Evolutionary conservation across 2,113 vertebrate species (phyloP).

Genomic region (Oreochromis tanganicae): DNA sequence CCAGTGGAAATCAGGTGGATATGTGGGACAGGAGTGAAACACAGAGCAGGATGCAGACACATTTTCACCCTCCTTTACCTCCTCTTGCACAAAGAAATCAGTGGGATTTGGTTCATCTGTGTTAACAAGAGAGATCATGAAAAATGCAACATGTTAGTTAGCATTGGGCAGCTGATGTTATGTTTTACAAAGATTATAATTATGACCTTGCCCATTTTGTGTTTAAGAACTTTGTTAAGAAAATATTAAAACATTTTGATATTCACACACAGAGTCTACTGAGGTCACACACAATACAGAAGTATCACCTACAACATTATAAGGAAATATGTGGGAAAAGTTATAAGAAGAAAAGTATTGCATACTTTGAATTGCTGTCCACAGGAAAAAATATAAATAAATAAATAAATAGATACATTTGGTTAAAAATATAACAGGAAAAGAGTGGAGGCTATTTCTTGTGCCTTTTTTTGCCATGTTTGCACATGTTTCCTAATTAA

Average conservation of each 20-base stretch:
- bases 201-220: not conserved
- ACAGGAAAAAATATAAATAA: not conserved
- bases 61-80: not conserved
- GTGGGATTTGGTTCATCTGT: constrained; percentile 19
- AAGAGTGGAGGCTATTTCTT: not conserved
- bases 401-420: not conserved
- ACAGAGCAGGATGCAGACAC: constrained; percentile 48
- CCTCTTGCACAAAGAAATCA: not conserved
- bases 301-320: not conserved
- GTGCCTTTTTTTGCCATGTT: accelerated
- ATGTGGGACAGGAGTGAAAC: constrained; percentile 50
- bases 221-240: not conserved
- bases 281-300: not conserved
- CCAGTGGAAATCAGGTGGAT: constrained; percentile 59
- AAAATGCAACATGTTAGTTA: not conserved
- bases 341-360: not conserved
- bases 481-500: not conserved
- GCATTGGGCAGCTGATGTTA: not conserved
- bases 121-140: not conserved
- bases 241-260: not conserved
- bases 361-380: not conserved
- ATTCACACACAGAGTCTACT: not conserved
- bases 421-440: not conserved
- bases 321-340: not conserved
- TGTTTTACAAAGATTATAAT: not conserved